phyloP scores from a whole-genome alignment of 2,113 vertebrate genomes.

The Phylloscopus trochiloides region DNA sequence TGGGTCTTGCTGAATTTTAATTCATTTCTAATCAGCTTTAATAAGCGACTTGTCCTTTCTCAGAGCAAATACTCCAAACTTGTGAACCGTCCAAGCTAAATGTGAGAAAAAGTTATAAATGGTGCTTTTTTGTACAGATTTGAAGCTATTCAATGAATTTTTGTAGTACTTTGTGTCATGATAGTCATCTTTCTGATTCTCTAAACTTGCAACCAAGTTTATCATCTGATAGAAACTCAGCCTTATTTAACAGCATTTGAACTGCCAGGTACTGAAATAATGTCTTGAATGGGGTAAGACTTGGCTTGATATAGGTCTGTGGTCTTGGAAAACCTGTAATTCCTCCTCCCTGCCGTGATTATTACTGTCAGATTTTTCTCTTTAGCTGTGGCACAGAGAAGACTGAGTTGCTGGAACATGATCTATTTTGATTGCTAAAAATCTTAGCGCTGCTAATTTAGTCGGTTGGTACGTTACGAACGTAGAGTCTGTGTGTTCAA shows the following conservation, averaged over 20 bases:
- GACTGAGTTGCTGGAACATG: constrained; percentile 1
- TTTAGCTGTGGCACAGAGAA: neutral
- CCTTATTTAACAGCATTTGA: neutral
- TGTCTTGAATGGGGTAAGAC: neutral
- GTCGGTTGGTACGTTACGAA: neutral
- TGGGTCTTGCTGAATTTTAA: neutral
- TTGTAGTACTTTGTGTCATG: neutral
- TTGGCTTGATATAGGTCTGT: neutral
- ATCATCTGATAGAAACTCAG: neutral
- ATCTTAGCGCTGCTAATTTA: neutral
- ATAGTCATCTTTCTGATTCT: neutral
- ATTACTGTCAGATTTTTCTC: neutral
- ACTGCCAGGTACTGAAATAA: neutral
- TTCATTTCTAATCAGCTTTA: neutral
- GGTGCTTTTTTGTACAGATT: neutral
- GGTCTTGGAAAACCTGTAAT: neutral
- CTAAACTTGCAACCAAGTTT: neutral
- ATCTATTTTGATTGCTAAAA: constrained; percentile 38
- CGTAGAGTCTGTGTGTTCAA: constrained; percentile 34
- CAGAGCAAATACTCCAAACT: neutral
- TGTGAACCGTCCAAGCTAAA: neutral
- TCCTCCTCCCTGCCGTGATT: neutral
- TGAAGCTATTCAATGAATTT: neutral
- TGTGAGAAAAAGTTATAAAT: neutral
- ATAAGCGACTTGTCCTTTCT: neutral